Evolutionary conservation across 2,888 invertebrate genomes (phyloP).

Genomic region (Pachliopta kotzebuea): DNA sequence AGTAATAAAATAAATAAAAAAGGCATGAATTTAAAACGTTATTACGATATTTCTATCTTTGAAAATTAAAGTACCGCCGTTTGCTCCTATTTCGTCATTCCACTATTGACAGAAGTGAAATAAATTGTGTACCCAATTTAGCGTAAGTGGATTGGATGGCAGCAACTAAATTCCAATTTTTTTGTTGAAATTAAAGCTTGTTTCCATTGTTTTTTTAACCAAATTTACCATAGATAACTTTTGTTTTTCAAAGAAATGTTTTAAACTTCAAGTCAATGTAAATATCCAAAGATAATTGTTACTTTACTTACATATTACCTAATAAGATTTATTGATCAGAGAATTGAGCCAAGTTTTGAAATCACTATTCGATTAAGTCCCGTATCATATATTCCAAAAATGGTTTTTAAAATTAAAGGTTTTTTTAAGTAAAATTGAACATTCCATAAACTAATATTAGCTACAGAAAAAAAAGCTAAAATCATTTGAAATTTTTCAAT

Average conservation of each 20-base stretch:
- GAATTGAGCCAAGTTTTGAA: too few species aligned
- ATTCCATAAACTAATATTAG: too few species aligned
- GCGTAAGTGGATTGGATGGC: slow-evolving; percentile 17
- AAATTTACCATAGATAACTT: not conserved
- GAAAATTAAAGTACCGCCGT: not conserved
- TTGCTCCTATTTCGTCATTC: slow-evolving; percentile 12
- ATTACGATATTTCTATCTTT: not conserved
- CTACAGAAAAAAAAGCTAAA: too few species aligned
- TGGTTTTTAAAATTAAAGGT: too few species aligned
- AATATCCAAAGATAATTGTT: too few species aligned
- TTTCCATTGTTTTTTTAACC: not conserved
- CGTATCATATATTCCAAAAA: too few species aligned
- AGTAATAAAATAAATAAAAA: not conserved
- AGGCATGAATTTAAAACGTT: not conserved
- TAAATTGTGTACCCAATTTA: slow-evolving; percentile 23
- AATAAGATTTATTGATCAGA: too few species aligned
- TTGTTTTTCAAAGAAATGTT: not conserved
- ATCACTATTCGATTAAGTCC: too few species aligned
- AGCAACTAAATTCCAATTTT: slow-evolving; percentile 7
- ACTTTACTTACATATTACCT: too few species aligned
- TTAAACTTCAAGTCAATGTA: too few species aligned
- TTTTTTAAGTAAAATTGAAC: too few species aligned
- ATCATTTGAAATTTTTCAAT: too few species aligned
- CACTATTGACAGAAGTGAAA: slow-evolving; percentile 11
- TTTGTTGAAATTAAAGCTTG: not conserved